Conservation (phyloP, 2,797 vertebrate species). For the Phalloptychus januarius region DNA sequence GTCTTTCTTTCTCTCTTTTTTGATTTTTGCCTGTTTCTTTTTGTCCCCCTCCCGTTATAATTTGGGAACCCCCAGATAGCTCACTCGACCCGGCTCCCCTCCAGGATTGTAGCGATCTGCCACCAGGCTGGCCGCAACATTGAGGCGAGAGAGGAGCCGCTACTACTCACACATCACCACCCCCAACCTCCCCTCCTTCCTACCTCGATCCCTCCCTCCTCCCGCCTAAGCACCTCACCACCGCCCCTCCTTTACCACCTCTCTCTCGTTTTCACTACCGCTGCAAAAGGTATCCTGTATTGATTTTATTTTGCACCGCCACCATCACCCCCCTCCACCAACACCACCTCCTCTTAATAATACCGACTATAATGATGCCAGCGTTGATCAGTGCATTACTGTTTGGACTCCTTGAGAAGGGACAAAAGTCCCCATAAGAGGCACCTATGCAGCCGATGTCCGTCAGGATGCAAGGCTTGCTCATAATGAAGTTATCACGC, state of each 20-base stretch:
- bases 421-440: slow-evolving; percentile 48
- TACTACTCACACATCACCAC: slow-evolving; percentile 84
- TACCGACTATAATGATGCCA: slow-evolving; percentile 76
- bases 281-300: slow-evolving; percentile 83
- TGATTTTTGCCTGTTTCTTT: slow-evolving; percentile 53
- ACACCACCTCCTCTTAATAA: slow-evolving; percentile 71
- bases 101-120: slow-evolving; percentile 84
- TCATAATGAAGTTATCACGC: slow-evolving; percentile 62
- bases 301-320: slow-evolving; percentile 69
- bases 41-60: slow-evolving; percentile 64
- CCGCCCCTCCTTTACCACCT: slow-evolving; percentile 26
- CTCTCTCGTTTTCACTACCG: slow-evolving; percentile 78
- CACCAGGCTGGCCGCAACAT: slow-evolving; percentile 85
- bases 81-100: slow-evolving; percentile 82
- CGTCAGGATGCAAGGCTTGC: slow-evolving; percentile 14
- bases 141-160: slow-evolving; percentile 82
- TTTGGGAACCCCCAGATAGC: slow-evolving; percentile 82
- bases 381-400: slow-evolving; percentile 75
- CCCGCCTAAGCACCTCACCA: neutral
- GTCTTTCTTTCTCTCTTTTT: slow-evolving; percentile 57
- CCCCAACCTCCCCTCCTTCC: slow-evolving; percentile 60
- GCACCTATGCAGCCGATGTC: slow-evolving; percentile 31
- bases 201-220: slow-evolving; percentile 29
- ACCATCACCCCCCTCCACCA: slow-evolving; percentile 16
- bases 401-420: slow-evolving; percentile 44